Percentiles rank a stretch among this genome's conserved stretches.
Evolutionary conservation across 2,113 vertebrate species (phyloP).

Genomic region (Castor canadensis): DNA sequence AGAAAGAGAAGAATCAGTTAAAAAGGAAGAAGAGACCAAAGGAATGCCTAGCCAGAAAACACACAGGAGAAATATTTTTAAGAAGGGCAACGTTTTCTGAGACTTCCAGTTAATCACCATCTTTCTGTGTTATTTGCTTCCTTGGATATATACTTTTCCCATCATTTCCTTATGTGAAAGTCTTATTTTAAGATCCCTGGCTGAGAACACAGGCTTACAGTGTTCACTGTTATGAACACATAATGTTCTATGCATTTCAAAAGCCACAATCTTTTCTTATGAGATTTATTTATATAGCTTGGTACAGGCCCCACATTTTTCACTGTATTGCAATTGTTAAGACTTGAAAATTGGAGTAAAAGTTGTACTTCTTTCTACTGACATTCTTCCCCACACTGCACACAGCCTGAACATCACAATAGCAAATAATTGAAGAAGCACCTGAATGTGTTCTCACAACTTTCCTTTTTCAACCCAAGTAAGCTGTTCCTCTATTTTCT

Average conservation of each 20-base stretch:
- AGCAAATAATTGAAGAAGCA: neutral
- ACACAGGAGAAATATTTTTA: neutral
- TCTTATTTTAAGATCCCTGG: constrained; percentile 66
- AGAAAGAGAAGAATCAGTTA: neutral
- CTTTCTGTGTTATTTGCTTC: neutral
- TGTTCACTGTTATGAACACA: constrained; percentile 37
- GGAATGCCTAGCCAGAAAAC: neutral
- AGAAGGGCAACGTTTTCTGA: neutral
- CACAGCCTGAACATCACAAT: neutral
- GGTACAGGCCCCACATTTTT: constrained; percentile 20
- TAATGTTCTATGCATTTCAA: constrained; percentile 47
- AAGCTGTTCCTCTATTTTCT: neutral
- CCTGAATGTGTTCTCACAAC: neutral
- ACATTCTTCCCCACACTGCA: no score
- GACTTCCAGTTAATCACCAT: neutral
- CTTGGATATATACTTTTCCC: neutral
- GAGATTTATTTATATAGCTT: constrained; percentile 54
- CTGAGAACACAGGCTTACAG: constrained; percentile 41
- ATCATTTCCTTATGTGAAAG: constrained; percentile 32
- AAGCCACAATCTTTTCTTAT: constrained; percentile 40
- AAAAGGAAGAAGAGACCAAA: neutral
- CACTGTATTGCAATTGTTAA: neutral
- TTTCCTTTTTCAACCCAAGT: neutral
- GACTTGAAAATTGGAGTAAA: neutral
- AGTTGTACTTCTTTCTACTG: neutral